phyloP scores from a whole-genome alignment of 2,797 vertebrate species.

The Chaunax sp. region DNA sequence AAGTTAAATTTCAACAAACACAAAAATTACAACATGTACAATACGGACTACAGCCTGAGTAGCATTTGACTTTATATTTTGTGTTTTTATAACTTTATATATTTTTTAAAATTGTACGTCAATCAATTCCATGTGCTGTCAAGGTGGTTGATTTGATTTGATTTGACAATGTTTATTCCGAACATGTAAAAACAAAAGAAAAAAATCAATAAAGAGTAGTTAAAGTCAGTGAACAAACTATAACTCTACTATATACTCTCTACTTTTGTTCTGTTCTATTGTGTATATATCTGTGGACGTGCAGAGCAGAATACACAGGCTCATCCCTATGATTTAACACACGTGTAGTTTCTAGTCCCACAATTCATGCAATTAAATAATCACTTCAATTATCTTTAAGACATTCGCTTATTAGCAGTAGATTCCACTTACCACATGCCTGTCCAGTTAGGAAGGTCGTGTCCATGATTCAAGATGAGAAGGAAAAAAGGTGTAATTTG shows the following conservation, averaged over 20 bases:
- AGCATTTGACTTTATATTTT: no score
- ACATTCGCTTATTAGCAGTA: neutral
- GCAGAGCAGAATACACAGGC: neutral
- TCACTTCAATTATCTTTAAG: neutral
- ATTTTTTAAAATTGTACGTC: neutral
- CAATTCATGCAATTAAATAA: constrained; percentile 1
- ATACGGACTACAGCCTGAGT: no score
- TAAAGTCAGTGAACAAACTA: no score
- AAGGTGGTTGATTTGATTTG: no score
- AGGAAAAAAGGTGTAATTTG: constrained; percentile 21
- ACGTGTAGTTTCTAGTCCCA: neutral
- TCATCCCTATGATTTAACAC: neutral
- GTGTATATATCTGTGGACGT: neutral
- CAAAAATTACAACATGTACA: no score
- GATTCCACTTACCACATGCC: constrained; percentile 54
- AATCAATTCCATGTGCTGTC: neutral
- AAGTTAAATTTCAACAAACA: no score
- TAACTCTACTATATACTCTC: no score
- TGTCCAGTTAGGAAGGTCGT: constrained; percentile 24
- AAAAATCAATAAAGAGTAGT: no score
- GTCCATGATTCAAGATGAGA: constrained; percentile 28
- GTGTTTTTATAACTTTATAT: no score
- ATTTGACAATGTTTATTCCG: no score
- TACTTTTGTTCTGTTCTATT: no score
- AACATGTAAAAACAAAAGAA: no score